Base-by-base conservation (phyloP, 2,888 invertebrate genomes). In the Drymonia ruficornis region DNA sequence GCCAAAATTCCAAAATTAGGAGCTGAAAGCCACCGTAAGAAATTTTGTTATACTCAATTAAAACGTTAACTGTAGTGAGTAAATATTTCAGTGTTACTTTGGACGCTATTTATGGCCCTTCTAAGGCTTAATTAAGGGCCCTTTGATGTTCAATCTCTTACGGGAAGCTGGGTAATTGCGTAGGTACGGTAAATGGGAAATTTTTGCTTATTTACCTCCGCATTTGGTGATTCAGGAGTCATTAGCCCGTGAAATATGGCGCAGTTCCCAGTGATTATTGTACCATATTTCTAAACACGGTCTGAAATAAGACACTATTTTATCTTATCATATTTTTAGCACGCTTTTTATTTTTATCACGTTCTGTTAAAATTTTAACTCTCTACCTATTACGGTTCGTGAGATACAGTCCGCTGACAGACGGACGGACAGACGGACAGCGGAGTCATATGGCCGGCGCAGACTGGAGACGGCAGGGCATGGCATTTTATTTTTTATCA, bases 61-160 rank as follows among this genome's bases (percentile, higher is more conserved):
- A 89, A 88, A 83, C 75, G 78, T 84, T 84, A 78, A 80, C 72
- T 71, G 72, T 75, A 75, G 79, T 82, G 80, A 84, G 88, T 90
- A 89, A 90, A 90, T 88, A 89, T 86, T 87, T 84, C 81, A 78
- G 79, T 83, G 79, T 83, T 84, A 82, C 83, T 86, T 81, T 78
- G 80, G 78, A 72, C 74, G 83, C 84, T 87, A 89, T 89, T 89
- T 89, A 90, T 86, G 85, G 80, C 75, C 81, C 81, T 85, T 81
- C 81, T 81, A 83, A 84, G 82, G 83, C 83, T 89, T 91, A 91
- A 91, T 91, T 91, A 90, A 86, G 77, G 73, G 74, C 69, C 75
- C 87, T 91, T 91, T 91, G 91, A 91, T 89, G 90, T 91, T 88
- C 88, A 89, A 90, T 90, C 88, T 87, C 87, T 84, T 84, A 86